These are phyloP conservation scores for Tenualosa ilisha DNA, from an alignment of 2,797 vertebrate species.

Conservation along the genomic window DNA sequence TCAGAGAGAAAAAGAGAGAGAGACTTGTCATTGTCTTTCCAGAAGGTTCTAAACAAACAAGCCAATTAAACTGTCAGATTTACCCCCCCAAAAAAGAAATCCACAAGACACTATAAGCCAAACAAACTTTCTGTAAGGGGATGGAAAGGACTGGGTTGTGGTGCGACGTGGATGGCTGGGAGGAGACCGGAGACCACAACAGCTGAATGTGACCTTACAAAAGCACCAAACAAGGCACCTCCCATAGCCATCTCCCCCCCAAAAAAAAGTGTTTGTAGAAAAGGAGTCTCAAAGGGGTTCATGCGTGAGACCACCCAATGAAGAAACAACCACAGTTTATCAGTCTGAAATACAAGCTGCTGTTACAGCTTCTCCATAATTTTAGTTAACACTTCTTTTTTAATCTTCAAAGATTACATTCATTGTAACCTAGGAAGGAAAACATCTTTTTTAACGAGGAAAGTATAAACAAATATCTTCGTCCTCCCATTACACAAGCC, in stretches of 20 bases:
- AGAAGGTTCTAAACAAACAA: not conserved
- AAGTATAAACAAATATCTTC: too few relatives aligned
- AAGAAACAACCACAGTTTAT: not conserved
- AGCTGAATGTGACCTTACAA: conserved; percentile 24
- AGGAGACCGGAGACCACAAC: conserved; percentile 7
- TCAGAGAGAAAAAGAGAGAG: not conserved
- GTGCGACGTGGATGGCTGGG: not conserved
- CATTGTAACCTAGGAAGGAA: not conserved
- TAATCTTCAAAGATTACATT: not conserved
- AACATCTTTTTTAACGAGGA: not conserved
- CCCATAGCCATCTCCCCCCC: not conserved
- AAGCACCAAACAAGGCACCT: conserved; percentile 23
- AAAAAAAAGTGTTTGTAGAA: not conserved
- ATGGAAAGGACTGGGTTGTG: not conserved
- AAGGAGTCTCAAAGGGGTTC: not conserved
- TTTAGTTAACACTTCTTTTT: not conserved
- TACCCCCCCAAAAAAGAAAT: not conserved
- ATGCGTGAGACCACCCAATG: not conserved
- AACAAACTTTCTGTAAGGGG: not conserved
- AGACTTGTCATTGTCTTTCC: not conserved
- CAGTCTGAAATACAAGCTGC: not conserved
- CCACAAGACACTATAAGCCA: not conserved
- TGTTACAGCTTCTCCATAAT: not conserved
- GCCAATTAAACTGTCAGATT: conserved; percentile 8
- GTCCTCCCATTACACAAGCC: not conserved